phyloP scores from a whole-genome alignment of 2,113 vertebrate genomes.

The Tringa solitaria region DNA sequence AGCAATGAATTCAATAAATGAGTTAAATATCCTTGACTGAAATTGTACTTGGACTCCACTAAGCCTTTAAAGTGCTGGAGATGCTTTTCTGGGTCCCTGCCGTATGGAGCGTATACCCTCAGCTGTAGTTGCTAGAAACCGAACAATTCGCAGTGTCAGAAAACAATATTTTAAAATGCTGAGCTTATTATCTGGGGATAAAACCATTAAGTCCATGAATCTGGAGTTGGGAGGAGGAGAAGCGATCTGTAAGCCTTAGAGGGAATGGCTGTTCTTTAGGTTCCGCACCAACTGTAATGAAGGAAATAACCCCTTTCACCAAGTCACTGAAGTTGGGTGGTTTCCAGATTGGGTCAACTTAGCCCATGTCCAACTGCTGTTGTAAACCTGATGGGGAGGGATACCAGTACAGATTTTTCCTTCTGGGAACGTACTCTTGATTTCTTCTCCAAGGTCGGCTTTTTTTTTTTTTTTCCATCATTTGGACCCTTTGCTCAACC shows the following conservation, averaged over 20 bases:
- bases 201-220: neutral
- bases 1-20: neutral
- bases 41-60: neutral
- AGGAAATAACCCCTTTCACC: neutral
- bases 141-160: neutral
- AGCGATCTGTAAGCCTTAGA: fast-evolving
- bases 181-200: neutral
- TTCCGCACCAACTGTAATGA: neutral
- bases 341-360: neutral
- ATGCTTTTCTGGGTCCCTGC: neutral
- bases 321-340: neutral
- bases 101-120: neutral
- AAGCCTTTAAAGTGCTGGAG: constrained; percentile 10
- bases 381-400: fast-evolving
- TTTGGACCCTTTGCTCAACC: neutral
- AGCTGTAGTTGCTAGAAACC: neutral
- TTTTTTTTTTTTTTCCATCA: neutral
- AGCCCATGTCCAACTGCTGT: neutral
- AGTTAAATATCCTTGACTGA: constrained; percentile 1
- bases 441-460: neutral
- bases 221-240: neutral
- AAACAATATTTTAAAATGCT: neutral
- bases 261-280: neutral
- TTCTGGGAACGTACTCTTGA: neutral
- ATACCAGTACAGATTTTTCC: neutral